A percentile compares a stretch with the other conserved stretches of the same genome.
Conservation (phyloP, 1,140 invertebrate species). For the Contarinia nasturtii region DNA sequence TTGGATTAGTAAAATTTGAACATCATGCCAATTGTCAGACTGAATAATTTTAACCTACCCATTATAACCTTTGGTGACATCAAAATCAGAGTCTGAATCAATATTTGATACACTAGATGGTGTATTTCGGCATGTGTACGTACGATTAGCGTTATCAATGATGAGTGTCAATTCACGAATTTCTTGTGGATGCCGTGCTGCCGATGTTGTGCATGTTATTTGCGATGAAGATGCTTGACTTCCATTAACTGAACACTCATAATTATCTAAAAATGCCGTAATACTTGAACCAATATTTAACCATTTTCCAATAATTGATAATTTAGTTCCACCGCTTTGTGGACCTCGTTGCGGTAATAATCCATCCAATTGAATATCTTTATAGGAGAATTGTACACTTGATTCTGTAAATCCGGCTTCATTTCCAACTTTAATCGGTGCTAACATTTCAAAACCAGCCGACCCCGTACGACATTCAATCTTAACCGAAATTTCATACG, state of each 20-base stretch:
- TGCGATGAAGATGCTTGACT: slow-evolving; percentile 76
- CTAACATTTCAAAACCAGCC: slow-evolving; percentile 50
- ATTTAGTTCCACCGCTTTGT: slow-evolving; percentile 78
- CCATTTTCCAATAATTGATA: slow-evolving; percentile 78
- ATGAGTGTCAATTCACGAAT: slow-evolving; percentile 43
- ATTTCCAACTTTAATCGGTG: slow-evolving; percentile 74
- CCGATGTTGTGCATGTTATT: slow-evolving; percentile 71
- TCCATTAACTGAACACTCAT: slow-evolving; percentile 72
- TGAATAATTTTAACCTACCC: too few relatives aligned
- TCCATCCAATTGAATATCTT: slow-evolving; percentile 60
- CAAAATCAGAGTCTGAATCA: not conserved
- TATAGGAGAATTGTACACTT: slow-evolving; percentile 75
- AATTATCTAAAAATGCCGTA: slow-evolving; percentile 69
- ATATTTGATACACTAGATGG: too few relatives aligned
- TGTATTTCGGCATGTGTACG: slow-evolving; percentile 27
- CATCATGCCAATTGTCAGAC: too few relatives aligned
- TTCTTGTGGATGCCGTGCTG: slow-evolving; percentile 29
- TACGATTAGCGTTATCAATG: slow-evolving; percentile 69
- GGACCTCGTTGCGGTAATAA: slow-evolving; percentile 77
- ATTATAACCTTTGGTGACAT: not conserved
- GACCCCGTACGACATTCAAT: slow-evolving; percentile 75
- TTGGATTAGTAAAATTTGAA: too few relatives aligned
- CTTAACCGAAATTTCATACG: slow-evolving; percentile 80
- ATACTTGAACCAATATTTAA: slow-evolving; percentile 86
- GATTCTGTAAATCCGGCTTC: slow-evolving; percentile 76